A percentile compares a stretch with the other conserved stretches of the same genome.
Evolutionary conservation across 2,888 invertebrate species (phyloP).

Genomic region (Smittia sp.): DNA sequence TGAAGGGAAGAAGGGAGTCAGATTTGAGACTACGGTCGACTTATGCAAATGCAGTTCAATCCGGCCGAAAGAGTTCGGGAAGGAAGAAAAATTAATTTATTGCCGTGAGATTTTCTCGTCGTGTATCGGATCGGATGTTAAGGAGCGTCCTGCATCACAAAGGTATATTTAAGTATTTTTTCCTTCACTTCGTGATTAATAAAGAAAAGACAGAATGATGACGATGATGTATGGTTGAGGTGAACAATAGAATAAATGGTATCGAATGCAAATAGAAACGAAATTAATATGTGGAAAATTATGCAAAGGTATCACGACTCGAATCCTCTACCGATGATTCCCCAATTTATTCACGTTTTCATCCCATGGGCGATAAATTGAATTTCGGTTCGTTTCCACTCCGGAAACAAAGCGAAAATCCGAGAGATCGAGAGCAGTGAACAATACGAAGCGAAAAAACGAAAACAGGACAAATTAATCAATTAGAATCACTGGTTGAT

Average conservation of each 20-base stretch:
- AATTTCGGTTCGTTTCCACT: not conserved
- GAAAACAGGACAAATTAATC: constrained; percentile 23
- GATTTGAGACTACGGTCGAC: constrained; percentile 24
- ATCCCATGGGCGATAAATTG: constrained; percentile 1
- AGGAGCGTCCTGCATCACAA: constrained; percentile 36
- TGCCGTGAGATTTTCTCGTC: constrained; percentile 39
- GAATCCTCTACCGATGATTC: not conserved
- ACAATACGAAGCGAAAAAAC: not conserved
- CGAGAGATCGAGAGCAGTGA: not conserved
- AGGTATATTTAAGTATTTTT: constrained; percentile 11
- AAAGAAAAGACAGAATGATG: constrained; percentile 33
- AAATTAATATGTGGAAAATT: constrained; percentile 41
- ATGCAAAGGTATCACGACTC: constrained; percentile 27
- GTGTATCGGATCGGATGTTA: constrained; percentile 11
- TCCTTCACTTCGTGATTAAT: constrained; percentile 29
- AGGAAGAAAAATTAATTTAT: constrained; percentile 39
- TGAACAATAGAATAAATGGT: constrained; percentile 22
- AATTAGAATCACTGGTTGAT: constrained; percentile 1
- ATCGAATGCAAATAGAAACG: constrained; percentile 27
- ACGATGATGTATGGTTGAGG: constrained; percentile 35
- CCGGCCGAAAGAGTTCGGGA: not conserved
- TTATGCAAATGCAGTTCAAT: constrained; percentile 24
- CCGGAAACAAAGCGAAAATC: no score
- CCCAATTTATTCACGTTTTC: not conserved
- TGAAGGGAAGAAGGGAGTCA: constrained; percentile 20